These are phyloP conservation scores for Mesocentrotus franciscanus DNA, from an alignment of 53 echinoderm and acorn worm genomes.

Conservation along the genomic window DNA sequence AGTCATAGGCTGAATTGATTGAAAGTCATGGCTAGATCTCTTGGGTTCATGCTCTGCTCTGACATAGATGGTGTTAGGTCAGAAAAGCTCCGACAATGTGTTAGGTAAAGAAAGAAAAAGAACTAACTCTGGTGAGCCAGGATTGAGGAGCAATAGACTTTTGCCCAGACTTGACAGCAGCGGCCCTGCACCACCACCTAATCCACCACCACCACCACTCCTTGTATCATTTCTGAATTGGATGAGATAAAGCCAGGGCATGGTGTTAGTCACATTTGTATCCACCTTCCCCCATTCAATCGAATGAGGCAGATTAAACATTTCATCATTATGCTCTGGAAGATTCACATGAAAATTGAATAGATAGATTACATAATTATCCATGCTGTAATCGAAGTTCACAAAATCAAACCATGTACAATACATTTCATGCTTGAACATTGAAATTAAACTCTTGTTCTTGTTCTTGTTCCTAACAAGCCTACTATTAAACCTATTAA, in stretches of 20 bases:
- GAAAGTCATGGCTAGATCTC: background rate
- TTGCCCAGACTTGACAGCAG: conserved; percentile 13
- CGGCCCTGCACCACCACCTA: background rate
- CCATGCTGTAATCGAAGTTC: background rate
- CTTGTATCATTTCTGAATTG: conserved; percentile 55
- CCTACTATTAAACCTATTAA: too few species aligned
- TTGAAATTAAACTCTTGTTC: too few species aligned
- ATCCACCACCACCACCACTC: conserved; percentile 25
- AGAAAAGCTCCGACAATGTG: conserved; percentile 14
- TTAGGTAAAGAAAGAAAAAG: background rate
- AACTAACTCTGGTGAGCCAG: conserved; percentile 54
- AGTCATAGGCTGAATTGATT: conserved; percentile 7
- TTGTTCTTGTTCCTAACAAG: too few species aligned
- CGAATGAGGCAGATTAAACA: background rate
- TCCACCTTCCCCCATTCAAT: conserved; percentile 8
- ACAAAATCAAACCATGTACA: too few species aligned
- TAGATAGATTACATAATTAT: background rate
- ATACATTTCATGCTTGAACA: too few species aligned
- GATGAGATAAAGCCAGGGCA: conserved; percentile 28
- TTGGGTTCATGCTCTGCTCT: background rate
- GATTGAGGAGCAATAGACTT: conserved; percentile 39
- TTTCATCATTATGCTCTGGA: background rate
- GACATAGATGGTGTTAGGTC: background rate
- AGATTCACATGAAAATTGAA: background rate
- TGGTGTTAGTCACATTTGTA: conserved; percentile 41